phyloP scores from a whole-genome alignment of 2,888 invertebrate species.

The Acleris cristana region DNA sequence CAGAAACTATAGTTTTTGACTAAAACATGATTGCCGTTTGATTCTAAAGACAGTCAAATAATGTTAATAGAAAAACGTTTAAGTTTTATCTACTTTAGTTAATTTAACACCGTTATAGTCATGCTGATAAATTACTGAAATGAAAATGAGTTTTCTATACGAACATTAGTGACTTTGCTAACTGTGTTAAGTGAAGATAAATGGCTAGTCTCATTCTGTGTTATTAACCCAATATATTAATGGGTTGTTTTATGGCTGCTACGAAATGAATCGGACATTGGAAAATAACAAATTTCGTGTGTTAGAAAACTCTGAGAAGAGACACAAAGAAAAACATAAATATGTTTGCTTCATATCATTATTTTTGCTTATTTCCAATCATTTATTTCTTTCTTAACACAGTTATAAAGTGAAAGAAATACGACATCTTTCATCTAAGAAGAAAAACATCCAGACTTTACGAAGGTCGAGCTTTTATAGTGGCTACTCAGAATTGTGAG shows the following conservation, averaged over 20 bases:
- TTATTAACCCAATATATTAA: conserved; percentile 16
- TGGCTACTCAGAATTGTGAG: no score
- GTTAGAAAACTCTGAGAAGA: no score
- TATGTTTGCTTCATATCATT: no score
- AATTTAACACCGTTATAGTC: conserved; percentile 21
- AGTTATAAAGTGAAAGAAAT: background rate
- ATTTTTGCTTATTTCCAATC: background rate
- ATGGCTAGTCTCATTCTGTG: conserved; percentile 3
- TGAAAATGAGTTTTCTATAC: conserved; percentile 17
- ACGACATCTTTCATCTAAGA: background rate
- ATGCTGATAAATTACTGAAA: conserved; percentile 18
- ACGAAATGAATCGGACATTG: no score
- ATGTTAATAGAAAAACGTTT: conserved; percentile 45
- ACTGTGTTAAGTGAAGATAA: background rate
- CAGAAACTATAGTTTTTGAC: no score
- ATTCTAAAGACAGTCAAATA: conserved; percentile 10
- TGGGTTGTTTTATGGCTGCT: background rate
- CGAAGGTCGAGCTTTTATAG: no score
- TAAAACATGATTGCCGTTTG: background rate
- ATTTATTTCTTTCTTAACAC: background rate
- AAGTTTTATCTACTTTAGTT: conserved; percentile 16
- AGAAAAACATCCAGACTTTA: no score
- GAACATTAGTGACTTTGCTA: background rate
- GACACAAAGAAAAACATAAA: no score
- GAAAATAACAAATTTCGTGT: no score